phyloP scores from a whole-genome alignment of 2,113 vertebrate genomes.

The Pitta sordida region DNA sequence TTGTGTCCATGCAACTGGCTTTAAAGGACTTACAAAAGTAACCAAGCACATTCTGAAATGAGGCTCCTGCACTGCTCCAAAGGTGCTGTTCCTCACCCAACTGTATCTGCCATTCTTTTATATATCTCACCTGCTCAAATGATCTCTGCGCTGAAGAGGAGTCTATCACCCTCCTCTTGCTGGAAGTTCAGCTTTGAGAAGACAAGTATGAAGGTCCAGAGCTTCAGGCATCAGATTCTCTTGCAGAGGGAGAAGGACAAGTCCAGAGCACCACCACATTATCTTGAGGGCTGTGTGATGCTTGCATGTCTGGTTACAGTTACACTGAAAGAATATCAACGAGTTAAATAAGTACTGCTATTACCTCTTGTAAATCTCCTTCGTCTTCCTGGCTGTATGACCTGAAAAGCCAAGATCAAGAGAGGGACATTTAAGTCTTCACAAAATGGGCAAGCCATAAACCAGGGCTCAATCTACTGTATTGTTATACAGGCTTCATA shows the following conservation, averaged over 20 bases:
- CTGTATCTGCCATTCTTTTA: background rate
- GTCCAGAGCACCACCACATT: accelerated
- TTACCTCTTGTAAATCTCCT: background rate
- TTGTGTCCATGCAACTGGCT: background rate
- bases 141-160: background rate
- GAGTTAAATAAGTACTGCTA: background rate
- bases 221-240: accelerated
- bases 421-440: background rate
- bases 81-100: accelerated
- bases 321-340: background rate
- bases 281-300: background rate
- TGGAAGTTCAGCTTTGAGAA: background rate
- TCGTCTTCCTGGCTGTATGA: background rate
- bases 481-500: background rate
- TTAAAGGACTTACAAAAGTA: background rate
- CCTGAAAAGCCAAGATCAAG: background rate
- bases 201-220: background rate
- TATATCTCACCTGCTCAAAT: background rate
- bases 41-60: background rate
- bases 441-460: background rate
- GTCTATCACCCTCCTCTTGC: background rate
- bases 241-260: background rate
- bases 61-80: background rate
- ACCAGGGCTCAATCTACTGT: background rate
- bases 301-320: background rate